Evolutionary conservation across 2,797 vertebrate genomes (phyloP).

Genomic region (Pyrocephalus nanus): DNA sequence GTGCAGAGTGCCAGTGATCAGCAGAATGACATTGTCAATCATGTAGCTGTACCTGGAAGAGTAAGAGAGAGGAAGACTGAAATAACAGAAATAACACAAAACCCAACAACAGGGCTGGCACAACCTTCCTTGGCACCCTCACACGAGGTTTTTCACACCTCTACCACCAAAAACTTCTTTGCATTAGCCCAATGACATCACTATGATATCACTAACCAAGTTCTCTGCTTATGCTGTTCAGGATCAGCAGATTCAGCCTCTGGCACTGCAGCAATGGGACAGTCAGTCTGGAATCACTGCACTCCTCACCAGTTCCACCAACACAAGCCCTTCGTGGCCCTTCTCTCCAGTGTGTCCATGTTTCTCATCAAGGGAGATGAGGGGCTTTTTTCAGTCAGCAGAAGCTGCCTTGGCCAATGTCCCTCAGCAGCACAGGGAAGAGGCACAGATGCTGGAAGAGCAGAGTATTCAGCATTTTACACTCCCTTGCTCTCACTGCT

Average conservation of each 20-base stretch:
- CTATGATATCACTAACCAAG: neutral
- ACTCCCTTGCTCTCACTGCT: neutral
- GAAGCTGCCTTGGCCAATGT: neutral
- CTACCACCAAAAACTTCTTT: neutral
- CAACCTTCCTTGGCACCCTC: neutral
- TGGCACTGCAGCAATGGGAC: neutral
- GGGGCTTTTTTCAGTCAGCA: neutral
- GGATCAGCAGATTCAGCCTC: neutral
- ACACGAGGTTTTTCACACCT: neutral
- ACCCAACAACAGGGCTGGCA: neutral
- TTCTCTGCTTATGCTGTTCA: neutral
- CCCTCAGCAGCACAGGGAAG: neutral
- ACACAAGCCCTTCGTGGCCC: neutral
- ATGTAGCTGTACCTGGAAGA: slow-evolving; percentile 94
- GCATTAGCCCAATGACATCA: neutral
- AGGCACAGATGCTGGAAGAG: neutral
- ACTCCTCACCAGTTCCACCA: neutral
- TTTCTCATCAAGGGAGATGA: neutral
- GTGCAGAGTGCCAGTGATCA: slow-evolving; percentile 97
- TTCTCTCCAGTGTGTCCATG: neutral
- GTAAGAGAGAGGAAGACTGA: neutral
- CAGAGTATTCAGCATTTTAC: neutral
- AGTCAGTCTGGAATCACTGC: neutral
- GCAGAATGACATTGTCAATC: slow-evolving; percentile 98
- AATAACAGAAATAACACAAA: neutral